These are phyloP conservation scores for Chloroceryle aenea DNA, from an alignment of 2,113 vertebrate species.

Conservation along the genomic window DNA sequence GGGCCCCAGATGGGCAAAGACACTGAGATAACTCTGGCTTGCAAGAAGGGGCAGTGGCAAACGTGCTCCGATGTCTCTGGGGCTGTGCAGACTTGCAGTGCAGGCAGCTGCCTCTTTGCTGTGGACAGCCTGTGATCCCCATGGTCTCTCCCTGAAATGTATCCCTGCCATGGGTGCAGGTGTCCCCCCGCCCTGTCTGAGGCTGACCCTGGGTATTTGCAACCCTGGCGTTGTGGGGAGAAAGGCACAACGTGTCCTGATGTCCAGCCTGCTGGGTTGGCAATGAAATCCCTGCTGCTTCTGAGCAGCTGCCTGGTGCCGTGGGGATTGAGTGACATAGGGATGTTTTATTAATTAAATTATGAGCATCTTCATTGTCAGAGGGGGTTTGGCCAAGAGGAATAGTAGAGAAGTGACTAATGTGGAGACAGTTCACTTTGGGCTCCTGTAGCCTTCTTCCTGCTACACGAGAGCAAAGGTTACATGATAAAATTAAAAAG, in stretches of 20 bases:
- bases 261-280: accelerated
- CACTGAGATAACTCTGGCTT: accelerated
- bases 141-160: accelerated
- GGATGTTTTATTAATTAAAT: not conserved
- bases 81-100: accelerated
- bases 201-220: not conserved
- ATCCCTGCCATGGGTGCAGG: not conserved
- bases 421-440: not conserved
- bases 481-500: not conserved
- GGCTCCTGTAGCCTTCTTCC: not conserved
- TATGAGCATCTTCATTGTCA: accelerated
- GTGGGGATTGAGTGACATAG: accelerated
- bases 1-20: not conserved
- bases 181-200: accelerated
- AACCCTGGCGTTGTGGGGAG: accelerated
- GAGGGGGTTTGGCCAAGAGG: not conserved
- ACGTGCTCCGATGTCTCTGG: accelerated
- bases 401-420: not conserved
- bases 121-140: accelerated
- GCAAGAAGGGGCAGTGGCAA: not conserved
- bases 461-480: not conserved
- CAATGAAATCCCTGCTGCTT: not conserved
- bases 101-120: not conserved
- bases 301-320: not conserved
- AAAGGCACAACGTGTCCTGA: accelerated